Evolutionary conservation across 1,140 invertebrate genomes (phyloP).

Genomic region (Contarinia nasturtii): DNA sequence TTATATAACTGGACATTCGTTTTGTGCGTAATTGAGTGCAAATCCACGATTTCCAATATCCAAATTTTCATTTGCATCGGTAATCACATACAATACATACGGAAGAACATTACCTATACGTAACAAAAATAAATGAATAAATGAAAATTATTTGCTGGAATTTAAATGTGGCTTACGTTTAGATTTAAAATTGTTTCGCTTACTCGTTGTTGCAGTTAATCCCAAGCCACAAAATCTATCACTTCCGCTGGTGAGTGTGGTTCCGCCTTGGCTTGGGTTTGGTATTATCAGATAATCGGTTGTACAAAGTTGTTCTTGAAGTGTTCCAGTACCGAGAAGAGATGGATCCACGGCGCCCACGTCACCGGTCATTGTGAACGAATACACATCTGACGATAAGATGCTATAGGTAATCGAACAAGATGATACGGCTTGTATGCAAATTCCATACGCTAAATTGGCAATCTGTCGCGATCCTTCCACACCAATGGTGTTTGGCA

Average conservation of each 20-base stretch:
- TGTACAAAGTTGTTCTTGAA: constrained; percentile 34
- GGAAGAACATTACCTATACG: constrained; percentile 39
- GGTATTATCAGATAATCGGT: constrained; percentile 58
- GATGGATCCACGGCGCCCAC: constrained; percentile 33
- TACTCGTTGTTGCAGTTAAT: constrained; percentile 42
- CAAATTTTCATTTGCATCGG: constrained; percentile 34
- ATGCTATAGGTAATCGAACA: constrained; percentile 22
- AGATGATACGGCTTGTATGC: constrained; percentile 16
- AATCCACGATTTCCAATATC: constrained; percentile 56
- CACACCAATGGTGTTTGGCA: constrained; percentile 16
- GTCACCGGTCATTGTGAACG: constrained; percentile 50
- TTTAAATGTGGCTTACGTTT: constrained; percentile 2
- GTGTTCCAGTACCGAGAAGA: constrained; percentile 29
- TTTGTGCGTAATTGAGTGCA: constrained; percentile 43
- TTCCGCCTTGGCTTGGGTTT: constrained; percentile 31
- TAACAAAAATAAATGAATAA: constrained; percentile 4
- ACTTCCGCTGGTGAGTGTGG: constrained; percentile 14
- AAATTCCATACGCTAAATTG: constrained; percentile 49
- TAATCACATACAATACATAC: constrained; percentile 52
- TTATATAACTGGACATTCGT: constrained; percentile 28
- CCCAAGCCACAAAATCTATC: constrained; percentile 58
- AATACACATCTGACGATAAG: constrained; percentile 29
- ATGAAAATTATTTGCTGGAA: not conserved
- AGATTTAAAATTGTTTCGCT: constrained; percentile 15
- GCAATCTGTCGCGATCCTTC: constrained; percentile 48